Conservation (phyloP, 1,140 invertebrate species). For the Euura lappo region DNA sequence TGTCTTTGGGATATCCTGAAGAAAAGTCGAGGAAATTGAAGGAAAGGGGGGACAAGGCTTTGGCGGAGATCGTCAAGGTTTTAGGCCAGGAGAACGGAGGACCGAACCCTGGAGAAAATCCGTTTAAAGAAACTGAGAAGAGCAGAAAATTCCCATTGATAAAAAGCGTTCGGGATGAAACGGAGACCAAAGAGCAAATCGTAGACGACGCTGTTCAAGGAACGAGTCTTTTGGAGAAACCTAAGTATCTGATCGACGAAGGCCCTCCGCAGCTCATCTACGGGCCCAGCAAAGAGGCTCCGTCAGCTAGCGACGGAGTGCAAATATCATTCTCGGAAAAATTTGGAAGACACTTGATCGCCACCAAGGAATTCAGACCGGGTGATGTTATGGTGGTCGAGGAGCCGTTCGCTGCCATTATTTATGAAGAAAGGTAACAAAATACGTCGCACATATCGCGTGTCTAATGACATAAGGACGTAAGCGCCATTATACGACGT, state of each 20-base stretch:
- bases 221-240: constrained; percentile 17
- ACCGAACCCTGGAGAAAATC: background rate
- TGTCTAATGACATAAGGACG: too few relatives aligned
- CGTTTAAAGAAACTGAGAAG: constrained; percentile 16
- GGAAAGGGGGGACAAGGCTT: constrained; percentile 47
- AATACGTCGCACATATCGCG: too few relatives aligned
- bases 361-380: constrained; percentile 69
- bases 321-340: constrained; percentile 64
- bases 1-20: constrained; percentile 51
- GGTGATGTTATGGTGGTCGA: constrained; percentile 84
- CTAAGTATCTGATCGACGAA: constrained; percentile 45
- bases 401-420: constrained; percentile 75
- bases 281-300: constrained; percentile 59
- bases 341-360: constrained; percentile 72
- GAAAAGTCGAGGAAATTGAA: constrained; percentile 50
- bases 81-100: background rate
- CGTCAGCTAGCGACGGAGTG: constrained; percentile 66
- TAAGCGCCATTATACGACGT: too few relatives aligned
- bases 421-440: constrained; percentile 68
- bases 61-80: constrained; percentile 34
- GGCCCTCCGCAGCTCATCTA: constrained; percentile 40
- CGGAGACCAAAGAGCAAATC: background rate
- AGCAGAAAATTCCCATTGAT: constrained; percentile 28
- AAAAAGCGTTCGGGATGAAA: background rate
- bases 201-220: background rate